Conservation (phyloP, 2,888 invertebrate genomes). For the Dascillus cervinus region DNA sequence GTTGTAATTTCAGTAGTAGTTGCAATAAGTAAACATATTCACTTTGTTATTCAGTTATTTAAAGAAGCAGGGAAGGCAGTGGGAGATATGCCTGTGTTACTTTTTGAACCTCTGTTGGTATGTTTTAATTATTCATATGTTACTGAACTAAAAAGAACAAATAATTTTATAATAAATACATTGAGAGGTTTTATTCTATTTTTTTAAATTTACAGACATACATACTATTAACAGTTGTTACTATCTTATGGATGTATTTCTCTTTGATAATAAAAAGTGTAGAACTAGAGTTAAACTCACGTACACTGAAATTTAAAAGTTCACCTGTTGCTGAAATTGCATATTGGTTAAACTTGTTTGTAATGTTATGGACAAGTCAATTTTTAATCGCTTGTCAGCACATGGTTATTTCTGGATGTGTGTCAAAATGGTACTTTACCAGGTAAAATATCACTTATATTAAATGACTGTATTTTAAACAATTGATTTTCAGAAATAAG, state of each 20-base stretch:
- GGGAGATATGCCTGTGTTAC: conserved; percentile 51
- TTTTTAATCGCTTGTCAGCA: conserved; percentile 56
- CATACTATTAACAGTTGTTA: conserved; percentile 43
- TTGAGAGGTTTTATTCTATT: not conserved
- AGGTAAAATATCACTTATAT: too few relatives aligned
- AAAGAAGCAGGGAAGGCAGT: conserved; percentile 60
- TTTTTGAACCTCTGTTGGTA: conserved; percentile 56
- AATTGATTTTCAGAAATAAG: conserved; percentile 42
- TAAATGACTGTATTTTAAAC: too few relatives aligned
- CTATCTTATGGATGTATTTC: conserved; percentile 47
- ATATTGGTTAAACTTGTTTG: conserved; percentile 43
- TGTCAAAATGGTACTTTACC: conserved; percentile 55
- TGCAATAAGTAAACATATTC: conserved; percentile 54
- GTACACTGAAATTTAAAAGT: too few relatives aligned
- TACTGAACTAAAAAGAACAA: too few relatives aligned
- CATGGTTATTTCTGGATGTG: conserved; percentile 53
- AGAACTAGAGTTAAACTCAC: conserved; percentile 35
- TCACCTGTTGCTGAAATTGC: too few relatives aligned
- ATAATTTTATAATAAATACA: too few relatives aligned
- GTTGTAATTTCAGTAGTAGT: conserved; percentile 43
- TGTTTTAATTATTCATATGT: conserved; percentile 9
- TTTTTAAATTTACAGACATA: conserved; percentile 26
- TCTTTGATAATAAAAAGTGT: conserved; percentile 56
- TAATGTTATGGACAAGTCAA: conserved; percentile 52
- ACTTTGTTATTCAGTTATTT: conserved; percentile 55